Evolutionary conservation across 2,888 invertebrate genomes (phyloP), one percentile per base, ranked within the genome.

Genomic region (Callinectes sapidus): DNA sequence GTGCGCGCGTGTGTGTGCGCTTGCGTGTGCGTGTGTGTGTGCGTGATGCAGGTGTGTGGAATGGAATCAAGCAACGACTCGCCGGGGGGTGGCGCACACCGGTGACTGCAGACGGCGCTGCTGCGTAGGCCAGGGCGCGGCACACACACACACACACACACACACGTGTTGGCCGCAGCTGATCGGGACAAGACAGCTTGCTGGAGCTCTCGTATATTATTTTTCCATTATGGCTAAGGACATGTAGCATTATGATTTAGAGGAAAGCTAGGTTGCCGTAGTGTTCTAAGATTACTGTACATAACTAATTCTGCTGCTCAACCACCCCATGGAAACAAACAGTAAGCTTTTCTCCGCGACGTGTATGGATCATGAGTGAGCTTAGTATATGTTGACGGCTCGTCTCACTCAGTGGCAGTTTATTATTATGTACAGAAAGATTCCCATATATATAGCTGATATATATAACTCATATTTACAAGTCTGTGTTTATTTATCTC

Each of bases 391-490:
- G 81, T 81, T 81, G 16, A 81, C 14, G 81, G 35, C 32, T 81
- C 81, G 81, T 81, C 35, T 32, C 81, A 32, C 81, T 81, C 81
- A 35, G 18, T 81, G 81, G 13, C 81, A 35, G 35, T 81, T 81
- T 35, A 32, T 81, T 18, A 71, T 35, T 32, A 16, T 87, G 35
- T 90, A 85, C 48, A 90, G 28, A 90, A 48, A 42, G 61, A 61
- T 13, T 16, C 81, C 35, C 14, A 35, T 81, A 81, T 81, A 81
- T 81, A 81, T 81, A 81, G 35, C 81, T 35, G 14, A 81, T 81
- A 35, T 81, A 81, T 61, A 61, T 61, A 61, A 23, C 48, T n/a
- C 77, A 81, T 90, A 90, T 90, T 42, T 90, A 90, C 42, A 85
- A 42, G 35, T 81, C 16, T 81, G 28, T 85, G 35, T 28, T 77